Conservation (phyloP, 2,113 vertebrate genomes). For the Grammomys dolichurus region DNA sequence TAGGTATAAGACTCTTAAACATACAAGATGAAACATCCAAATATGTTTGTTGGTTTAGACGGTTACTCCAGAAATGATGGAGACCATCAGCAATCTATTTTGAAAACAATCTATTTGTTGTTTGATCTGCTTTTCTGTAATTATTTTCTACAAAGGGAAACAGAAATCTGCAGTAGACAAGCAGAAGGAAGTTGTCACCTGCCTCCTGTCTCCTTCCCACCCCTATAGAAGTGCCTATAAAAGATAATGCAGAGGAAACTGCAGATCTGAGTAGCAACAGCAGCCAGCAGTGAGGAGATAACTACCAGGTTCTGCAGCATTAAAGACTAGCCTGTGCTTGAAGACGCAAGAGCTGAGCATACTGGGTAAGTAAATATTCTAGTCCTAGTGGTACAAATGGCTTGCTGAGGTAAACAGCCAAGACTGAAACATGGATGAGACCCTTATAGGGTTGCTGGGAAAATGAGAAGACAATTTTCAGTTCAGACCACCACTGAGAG, state of each 20-base stretch:
- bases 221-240: not conserved
- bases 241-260: not conserved
- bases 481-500: not conserved
- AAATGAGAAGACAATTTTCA: not conserved
- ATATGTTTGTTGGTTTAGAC: too few relatives aligned
- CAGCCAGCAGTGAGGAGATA: not conserved
- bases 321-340: not conserved
- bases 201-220: accelerated
- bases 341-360: not conserved
- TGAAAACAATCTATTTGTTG: not conserved
- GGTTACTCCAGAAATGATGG: not conserved
- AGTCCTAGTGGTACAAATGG: accelerated
- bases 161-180: not conserved
- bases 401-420: not conserved
- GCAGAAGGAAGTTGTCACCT: not conserved
- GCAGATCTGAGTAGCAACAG: not conserved
- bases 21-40: not conserved
- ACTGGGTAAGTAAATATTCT: not conserved
- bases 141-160: not conserved
- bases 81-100: not conserved
- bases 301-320: not conserved
- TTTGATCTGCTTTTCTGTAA: not conserved
- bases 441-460: not conserved
- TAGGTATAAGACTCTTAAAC: not conserved
- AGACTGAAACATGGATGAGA: not conserved